Evolutionary conservation across 2,113 vertebrate genomes (phyloP).

Genomic region (Ptilorrhoa leucosticta): DNA sequence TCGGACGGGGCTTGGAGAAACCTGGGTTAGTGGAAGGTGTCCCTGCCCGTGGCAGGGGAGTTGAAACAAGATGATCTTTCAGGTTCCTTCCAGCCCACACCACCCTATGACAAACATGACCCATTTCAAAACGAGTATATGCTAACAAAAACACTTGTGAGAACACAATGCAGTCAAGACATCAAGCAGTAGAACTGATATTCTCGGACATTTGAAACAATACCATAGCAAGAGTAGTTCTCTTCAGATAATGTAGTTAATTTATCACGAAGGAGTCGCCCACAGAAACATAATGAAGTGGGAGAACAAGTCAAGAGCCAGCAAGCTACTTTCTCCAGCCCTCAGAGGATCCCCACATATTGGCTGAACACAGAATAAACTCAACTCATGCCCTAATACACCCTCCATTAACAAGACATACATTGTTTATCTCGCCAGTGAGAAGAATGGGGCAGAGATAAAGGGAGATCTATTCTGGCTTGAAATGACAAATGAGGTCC

Average conservation of each 20-base stretch:
- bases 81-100: background rate
- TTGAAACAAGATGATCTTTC: background rate
- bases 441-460: background rate
- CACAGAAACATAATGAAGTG: constrained; percentile 36
- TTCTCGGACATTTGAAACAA: background rate
- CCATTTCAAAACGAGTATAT: background rate
- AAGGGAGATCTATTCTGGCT: background rate
- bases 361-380: background rate
- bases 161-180: background rate
- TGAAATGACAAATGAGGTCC: background rate
- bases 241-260: background rate
- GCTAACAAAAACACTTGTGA: background rate
- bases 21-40: background rate
- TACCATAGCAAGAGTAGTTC: background rate
- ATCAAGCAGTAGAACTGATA: background rate
- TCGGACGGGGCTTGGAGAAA: accelerated
- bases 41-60: background rate
- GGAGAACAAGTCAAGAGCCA: constrained; percentile 38
- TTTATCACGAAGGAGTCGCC: constrained; percentile 12
- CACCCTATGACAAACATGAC: background rate
- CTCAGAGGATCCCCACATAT: background rate
- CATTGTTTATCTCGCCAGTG: background rate
- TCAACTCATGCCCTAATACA: background rate
- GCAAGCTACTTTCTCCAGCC: background rate
- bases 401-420: background rate